Evolutionary conservation across 2,888 invertebrate species (phyloP).

Genomic region (Drosophila merina): DNA sequence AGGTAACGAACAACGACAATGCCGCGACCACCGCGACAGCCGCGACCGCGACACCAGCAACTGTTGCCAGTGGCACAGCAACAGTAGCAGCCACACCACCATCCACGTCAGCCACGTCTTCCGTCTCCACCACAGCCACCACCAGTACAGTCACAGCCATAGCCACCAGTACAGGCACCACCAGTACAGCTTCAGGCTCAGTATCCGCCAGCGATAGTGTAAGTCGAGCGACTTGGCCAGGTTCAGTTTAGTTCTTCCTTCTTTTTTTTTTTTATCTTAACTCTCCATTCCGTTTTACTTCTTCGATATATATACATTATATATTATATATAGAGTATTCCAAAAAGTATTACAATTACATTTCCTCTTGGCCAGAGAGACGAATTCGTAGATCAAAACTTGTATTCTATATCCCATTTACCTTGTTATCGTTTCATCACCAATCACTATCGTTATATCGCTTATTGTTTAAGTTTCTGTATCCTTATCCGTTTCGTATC

Average conservation of each 20-base stretch:
- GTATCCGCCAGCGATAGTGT: constrained; percentile 68
- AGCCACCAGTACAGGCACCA: constrained; percentile 40
- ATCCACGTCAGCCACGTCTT: constrained; percentile 32
- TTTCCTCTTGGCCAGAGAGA: not conserved
- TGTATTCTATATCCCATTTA: constrained; percentile 1
- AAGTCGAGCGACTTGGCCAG: constrained; percentile 57
- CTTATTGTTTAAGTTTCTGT: constrained; percentile 4
- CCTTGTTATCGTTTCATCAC: constrained; percentile 12
- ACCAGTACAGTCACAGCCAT: constrained; percentile 32
- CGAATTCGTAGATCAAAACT: not conserved
- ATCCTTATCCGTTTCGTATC: constrained; percentile 3
- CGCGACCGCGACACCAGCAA: not conserved
- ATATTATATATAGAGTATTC: constrained; percentile 1
- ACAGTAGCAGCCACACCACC: not conserved
- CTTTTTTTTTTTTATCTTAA: constrained; percentile 27
- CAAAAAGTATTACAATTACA: not conserved
- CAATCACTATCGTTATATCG: constrained; percentile 1
- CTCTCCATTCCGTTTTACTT: constrained; percentile 23
- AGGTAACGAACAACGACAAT: constrained; percentile 32
- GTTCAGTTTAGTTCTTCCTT: constrained; percentile 34
- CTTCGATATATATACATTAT: constrained; percentile 36
- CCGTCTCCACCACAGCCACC: constrained; percentile 38
- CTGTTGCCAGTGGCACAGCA: not conserved
- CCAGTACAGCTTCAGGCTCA: constrained; percentile 30
- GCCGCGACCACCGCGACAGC: constrained; percentile 1